phyloP scores from a whole-genome alignment of 92 coral and sea anemone genomes.

The Palythoa grandiflora region DNA sequence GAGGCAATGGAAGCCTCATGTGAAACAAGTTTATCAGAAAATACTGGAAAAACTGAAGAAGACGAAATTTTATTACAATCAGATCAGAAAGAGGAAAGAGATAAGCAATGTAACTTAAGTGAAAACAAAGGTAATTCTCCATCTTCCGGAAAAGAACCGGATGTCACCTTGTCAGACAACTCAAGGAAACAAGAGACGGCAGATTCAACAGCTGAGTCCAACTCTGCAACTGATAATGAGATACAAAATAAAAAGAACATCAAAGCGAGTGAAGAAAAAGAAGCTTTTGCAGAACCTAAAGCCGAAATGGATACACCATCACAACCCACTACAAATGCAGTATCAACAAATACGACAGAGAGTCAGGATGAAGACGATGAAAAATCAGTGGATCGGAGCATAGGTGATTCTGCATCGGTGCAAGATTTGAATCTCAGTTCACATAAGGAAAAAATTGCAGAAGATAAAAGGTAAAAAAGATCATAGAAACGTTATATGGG shows the following conservation, averaged over 20 bases:
- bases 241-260: background rate
- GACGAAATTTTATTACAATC: slow-evolving; percentile 20
- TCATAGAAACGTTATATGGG: background rate
- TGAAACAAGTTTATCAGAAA: background rate
- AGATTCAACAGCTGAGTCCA: background rate
- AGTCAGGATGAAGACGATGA: background rate
- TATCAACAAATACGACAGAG: background rate
- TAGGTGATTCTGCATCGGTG: background rate
- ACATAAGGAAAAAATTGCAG: slow-evolving; percentile 4
- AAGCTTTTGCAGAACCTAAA: background rate
- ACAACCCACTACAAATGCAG: background rate
- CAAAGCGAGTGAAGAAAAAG: background rate
- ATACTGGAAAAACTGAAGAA: background rate
- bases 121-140: background rate
- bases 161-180: background rate
- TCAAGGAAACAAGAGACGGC: background rate
- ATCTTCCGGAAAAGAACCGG: background rate
- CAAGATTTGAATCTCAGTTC: slow-evolving; percentile 6
- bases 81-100: slow-evolving; percentile 6
- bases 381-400: background rate
- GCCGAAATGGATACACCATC: background rate
- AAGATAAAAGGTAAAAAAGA: background rate
- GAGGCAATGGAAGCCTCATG: background rate
- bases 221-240: background rate
- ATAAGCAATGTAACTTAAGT: background rate